Conservation (phyloP, 2,888 invertebrate species). For the Horisme vitalbata region DNA sequence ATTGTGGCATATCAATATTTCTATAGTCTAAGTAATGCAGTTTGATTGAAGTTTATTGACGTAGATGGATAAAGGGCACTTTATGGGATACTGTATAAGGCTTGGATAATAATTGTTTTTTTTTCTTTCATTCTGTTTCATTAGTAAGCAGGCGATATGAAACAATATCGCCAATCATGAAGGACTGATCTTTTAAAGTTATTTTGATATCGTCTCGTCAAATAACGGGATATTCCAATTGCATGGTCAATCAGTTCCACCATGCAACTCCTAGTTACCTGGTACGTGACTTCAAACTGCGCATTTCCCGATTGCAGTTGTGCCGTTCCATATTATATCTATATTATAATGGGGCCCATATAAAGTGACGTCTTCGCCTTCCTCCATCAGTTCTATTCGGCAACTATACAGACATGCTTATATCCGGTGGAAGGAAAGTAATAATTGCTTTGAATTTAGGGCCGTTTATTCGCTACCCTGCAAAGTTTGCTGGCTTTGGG, state of each 20-base stretch:
- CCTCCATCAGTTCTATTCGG: slow-evolving; percentile 6
- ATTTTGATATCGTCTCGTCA: background rate
- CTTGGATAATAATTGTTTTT: too few species aligned
- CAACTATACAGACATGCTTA: slow-evolving; percentile 3
- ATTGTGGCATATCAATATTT: slow-evolving; percentile 15
- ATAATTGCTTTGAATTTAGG: slow-evolving; percentile 7
- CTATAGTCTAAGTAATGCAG: background rate
- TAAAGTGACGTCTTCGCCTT: slow-evolving; percentile 8
- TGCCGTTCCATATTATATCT: background rate
- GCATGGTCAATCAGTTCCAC: slow-evolving; percentile 6
- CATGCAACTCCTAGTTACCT: background rate
- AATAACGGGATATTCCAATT: slow-evolving; percentile 10
- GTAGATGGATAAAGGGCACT: too few species aligned
- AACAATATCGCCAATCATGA: too few species aligned
- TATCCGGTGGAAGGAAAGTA: slow-evolving; percentile 18
- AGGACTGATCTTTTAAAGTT: too few species aligned
- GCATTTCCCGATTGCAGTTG: slow-evolving; percentile 3
- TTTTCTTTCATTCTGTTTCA: too few species aligned
- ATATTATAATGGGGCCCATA: background rate
- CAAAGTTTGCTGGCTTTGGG: too few species aligned
- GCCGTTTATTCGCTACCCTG: too few species aligned
- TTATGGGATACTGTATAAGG: too few species aligned
- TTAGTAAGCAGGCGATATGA: too few species aligned
- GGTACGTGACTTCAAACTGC: background rate
- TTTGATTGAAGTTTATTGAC: too few species aligned